Conservation (phyloP, 2,888 invertebrate species). For the Linyphia triangularis region DNA sequence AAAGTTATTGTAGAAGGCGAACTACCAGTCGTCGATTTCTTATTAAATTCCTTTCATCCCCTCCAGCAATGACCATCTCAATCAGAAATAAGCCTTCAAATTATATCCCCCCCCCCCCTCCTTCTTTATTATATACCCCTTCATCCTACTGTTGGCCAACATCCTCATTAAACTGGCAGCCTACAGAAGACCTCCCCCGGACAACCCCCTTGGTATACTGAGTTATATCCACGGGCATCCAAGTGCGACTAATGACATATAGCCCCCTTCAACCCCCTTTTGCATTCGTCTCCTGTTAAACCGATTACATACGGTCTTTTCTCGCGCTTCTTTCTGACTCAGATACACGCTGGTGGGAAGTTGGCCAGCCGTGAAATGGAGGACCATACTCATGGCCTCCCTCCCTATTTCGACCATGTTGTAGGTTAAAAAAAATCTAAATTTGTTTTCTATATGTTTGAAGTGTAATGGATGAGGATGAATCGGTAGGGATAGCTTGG, state of each 20-base stretch:
- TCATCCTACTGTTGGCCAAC: conserved; percentile 69
- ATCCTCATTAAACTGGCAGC: conserved; percentile 68
- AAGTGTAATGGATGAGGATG: neutral
- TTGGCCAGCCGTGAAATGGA: conserved; percentile 73
- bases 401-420: no score
- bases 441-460: neutral
- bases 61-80: no score
- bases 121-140: conserved; percentile 23
- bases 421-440: neutral
- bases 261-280: neutral
- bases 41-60: no score
- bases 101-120: neutral
- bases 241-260: conserved; percentile 72
- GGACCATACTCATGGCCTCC: no score
- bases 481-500: no score
- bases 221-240: conserved; percentile 23
- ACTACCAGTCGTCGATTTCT: no score
- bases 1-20: no score
- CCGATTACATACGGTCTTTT: conserved; percentile 63
- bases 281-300: conserved; percentile 38
- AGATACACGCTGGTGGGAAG: conserved; percentile 58
- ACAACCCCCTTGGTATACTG: neutral
- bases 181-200: conserved; percentile 11
- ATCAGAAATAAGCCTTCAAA: no score
- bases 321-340: conserved; percentile 64